Conservation (phyloP, 1,140 invertebrate genomes). For the Anastrepha ludens region DNA sequence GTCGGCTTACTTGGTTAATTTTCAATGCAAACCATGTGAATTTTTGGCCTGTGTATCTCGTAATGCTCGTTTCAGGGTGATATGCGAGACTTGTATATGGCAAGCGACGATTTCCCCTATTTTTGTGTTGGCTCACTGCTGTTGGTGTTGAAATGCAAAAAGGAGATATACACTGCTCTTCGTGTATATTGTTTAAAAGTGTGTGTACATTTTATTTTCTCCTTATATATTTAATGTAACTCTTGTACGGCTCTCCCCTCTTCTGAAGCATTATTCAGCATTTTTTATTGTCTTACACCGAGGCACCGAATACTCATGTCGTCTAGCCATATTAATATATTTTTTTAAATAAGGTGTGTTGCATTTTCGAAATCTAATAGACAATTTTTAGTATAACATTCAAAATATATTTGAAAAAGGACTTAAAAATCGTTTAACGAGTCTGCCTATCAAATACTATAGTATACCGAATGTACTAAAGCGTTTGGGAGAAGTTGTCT, state of each 20-base stretch:
- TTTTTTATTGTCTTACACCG: neutral
- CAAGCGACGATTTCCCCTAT: neutral
- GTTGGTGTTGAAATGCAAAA: neutral
- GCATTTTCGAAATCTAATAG: no score
- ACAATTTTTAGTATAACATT: no score
- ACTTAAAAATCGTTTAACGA: neutral
- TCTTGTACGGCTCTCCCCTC: neutral
- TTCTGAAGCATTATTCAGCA: neutral
- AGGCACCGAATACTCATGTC: neutral
- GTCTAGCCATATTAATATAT: neutral
- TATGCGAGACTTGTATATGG: no score
- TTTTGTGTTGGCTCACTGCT: neutral
- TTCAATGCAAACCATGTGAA: conserved; percentile 5
- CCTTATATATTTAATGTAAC: neutral
- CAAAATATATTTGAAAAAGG: no score
- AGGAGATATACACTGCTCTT: neutral
- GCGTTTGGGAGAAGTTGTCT: no score
- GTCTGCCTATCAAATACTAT: no score
- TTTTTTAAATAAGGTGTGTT: no score
- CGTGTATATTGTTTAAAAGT: neutral
- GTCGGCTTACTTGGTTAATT: neutral
- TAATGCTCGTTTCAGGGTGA: neutral
- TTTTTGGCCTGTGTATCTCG: neutral
- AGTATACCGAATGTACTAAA: no score
- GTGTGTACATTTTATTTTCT: neutral